These are phyloP conservation scores for Pipistrellus nathusii DNA, from an alignment of 2,797 vertebrate species.

Conservation along the genomic window DNA sequence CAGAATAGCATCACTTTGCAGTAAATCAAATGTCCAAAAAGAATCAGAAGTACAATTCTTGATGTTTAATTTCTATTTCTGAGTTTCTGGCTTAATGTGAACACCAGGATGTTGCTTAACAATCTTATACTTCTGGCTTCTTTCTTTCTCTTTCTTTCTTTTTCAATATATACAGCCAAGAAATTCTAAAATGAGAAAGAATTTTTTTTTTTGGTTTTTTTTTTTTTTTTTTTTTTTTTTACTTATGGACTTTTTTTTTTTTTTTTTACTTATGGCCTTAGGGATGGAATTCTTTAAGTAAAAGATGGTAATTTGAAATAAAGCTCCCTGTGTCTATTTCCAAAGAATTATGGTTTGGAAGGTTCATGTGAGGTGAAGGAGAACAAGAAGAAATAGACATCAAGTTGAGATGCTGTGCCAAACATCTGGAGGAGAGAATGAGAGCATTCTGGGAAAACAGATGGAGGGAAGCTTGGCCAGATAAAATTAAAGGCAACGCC, in stretches of 20 bases:
- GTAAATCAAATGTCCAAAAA: constrained; percentile 70
- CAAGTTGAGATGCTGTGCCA: constrained; percentile 76
- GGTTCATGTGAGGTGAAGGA: constrained; percentile 83
- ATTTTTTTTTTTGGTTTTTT: not conserved
- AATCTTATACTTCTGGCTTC: not conserved
- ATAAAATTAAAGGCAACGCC: constrained; percentile 79
- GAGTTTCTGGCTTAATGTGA: constrained; percentile 27
- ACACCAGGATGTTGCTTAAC: constrained; percentile 30
- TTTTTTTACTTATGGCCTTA: constrained; percentile 40
- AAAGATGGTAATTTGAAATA: constrained; percentile 72
- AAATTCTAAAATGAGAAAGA: constrained; percentile 57
- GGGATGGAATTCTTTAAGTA: constrained; percentile 62
- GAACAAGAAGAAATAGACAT: constrained; percentile 82
- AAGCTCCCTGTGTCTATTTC: constrained; percentile 73
- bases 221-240: not conserved
- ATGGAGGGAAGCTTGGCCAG: constrained; percentile 78
- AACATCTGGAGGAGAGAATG: constrained; percentile 81
- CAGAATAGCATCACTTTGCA: constrained; percentile 61
- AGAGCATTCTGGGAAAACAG: constrained; percentile 82
- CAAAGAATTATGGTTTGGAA: constrained; percentile 76
- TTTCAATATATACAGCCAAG: constrained; percentile 34
- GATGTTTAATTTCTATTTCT: constrained; percentile 52
- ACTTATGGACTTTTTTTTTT: constrained; percentile 36
- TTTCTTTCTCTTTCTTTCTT: not conserved
- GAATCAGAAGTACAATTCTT: constrained; percentile 67